Evolutionary conservation across 2,797 vertebrate species (phyloP), one percentile per base, ranked within the genome.

Genomic region (Pelochelys cantorii): DNA sequence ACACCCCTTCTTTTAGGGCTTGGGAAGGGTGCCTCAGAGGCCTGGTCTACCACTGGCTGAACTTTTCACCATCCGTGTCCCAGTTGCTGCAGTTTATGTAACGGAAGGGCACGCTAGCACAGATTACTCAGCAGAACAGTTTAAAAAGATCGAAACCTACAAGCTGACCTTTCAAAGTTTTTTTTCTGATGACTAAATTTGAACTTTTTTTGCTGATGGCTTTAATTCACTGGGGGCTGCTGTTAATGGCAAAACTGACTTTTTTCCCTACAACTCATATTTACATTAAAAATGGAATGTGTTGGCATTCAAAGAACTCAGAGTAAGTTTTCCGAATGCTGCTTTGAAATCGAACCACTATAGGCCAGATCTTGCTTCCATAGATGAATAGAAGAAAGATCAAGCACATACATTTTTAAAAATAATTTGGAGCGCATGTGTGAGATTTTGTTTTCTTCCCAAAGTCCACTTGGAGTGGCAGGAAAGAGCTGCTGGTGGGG

Each of bases 201-300:
- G 1, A 88, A 82, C 68, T 88, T 94, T 91, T 48, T 83, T 93
- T 92, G 83, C 80, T 91, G 68, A 75, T 81, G 65, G 37, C 56
- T 89, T 95, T 93, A 90, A 85, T 95, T 93, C 80, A 85, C 7
- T 88, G 89, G 90, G 7, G 42, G 91, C 42, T 57, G 84, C 87
- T 27, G 68, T 91, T 88, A 93, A 91, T 94, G 81, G 81, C 42
- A 80, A 94, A 96, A 91, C 29, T 52, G 23, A 80, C 83, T 80
- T 83, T 81, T 87, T 81, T 86, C 62, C 53, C 37, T 80, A 42
- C 83, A 94, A 75, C 89, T 90, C 68, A 89, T 83, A 96, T 91
- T 93, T 88, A 80, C 74, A 92, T 95, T n/a, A 81, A 79, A 75
- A 81, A 84, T 6, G 7, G 20, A 42, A 91, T 85, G 85, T 18